phyloP scores from a whole-genome alignment of 2,113 vertebrate genomes.

The Rhynchomys soricoides region DNA sequence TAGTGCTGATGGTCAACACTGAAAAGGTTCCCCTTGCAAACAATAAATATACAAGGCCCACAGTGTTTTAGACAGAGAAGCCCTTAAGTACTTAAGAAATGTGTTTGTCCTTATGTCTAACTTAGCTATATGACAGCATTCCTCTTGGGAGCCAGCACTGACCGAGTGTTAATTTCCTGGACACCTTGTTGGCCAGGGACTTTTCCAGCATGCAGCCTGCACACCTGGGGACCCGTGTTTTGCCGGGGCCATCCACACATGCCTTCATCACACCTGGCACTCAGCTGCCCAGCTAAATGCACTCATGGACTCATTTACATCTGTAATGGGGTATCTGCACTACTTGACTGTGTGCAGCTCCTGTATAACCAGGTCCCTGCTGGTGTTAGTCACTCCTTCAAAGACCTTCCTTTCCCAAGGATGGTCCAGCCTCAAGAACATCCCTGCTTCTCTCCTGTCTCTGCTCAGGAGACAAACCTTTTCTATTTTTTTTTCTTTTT shows the following conservation, averaged over 20 bases:
- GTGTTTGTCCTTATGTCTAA: not conserved
- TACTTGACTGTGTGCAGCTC: not conserved
- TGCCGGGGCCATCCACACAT: too few species aligned
- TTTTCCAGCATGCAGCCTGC: not conserved
- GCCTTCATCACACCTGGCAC: not conserved
- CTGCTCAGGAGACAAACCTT: too few species aligned
- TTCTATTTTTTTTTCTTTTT: too few species aligned
- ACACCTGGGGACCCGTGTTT: not conserved
- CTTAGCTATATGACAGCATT: not conserved
- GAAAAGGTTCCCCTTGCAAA: not conserved
- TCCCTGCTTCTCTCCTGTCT: not conserved
- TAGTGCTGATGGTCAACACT: not conserved
- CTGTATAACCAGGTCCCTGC: not conserved
- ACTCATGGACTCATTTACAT: not conserved
- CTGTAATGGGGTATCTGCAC: not conserved
- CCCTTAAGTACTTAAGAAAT: not conserved
- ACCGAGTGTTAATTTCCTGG: not conserved
- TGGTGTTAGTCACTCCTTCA: too few species aligned
- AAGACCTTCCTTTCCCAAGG: not conserved
- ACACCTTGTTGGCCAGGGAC: not conserved
- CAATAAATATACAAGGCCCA: not conserved
- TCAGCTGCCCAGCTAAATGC: not conserved
- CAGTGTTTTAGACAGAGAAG: not conserved
- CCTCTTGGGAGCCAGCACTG: not conserved
- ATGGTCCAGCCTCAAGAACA: not conserved